Base-by-base conservation (phyloP, 1,140 invertebrate species). In the Tetramorium alpestre region DNA sequence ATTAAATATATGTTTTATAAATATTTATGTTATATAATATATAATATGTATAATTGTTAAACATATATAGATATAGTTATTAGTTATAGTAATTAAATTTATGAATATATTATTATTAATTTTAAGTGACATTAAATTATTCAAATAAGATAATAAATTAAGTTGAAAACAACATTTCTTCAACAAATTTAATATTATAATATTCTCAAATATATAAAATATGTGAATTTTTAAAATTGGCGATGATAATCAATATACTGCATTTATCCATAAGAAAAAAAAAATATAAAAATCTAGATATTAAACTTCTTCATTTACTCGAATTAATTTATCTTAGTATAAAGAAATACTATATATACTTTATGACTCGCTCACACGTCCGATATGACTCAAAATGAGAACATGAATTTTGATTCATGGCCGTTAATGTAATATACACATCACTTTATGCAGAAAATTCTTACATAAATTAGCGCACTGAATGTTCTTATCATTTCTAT, bases 391-490 rank as follows among this genome's bases (percentile, higher is more conserved):
- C 84, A 47, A 51, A 56, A 16, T 86, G 16, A 51, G 82, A 93
- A 91, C 89, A 87, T 91, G 88, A 94, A 88, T 91, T 93, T 87
- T 80, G 75, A 69, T 87, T 70, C 69, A 81, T 64, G 62, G 87
- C 92, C 89, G 91, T 60, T 41, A 64, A 58, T 65, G 64, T 49
- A 75, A 54, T 62, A 65, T 54, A 69, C 22, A 69, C 69, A 69
- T 69, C 75, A 60, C 56, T 77, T 54, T 65, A 78, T 58, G 62
- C 44, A 81, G 44, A 80, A 54, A 44, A 80, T 80, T 28, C 11
- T 65, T 54, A 25, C 28, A 77, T 77, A 80, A 65, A 80, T 54
- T 22, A 80, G 47, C n/a, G 77, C 47, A 54, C 44, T 51, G 47
- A 65, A 54, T 54, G 28, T 28, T 44, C 33, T 54, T 13, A 58